A percentile compares a stretch with the other conserved stretches of the same genome.
Evolutionary conservation across 2,888 invertebrate species (phyloP).

Genomic region (Nemoura dubitans): DNA sequence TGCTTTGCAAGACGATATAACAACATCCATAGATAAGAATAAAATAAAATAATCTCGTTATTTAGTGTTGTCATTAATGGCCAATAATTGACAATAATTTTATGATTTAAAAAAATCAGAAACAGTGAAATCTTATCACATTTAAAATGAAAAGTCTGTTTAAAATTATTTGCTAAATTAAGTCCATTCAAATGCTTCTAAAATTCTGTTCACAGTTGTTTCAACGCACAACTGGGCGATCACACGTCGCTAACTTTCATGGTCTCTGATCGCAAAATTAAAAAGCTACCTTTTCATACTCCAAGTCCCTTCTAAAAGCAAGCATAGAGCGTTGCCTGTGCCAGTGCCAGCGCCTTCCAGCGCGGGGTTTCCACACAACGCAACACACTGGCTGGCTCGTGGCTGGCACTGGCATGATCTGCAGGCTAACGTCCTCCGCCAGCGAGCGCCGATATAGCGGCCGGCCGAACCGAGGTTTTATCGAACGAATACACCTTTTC

Average conservation of each 20-base stretch:
- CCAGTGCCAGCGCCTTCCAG: too few species aligned
- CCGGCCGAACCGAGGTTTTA: neutral
- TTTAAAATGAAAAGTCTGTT: too few species aligned
- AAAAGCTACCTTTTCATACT: neutral
- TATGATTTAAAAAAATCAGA: too few species aligned
- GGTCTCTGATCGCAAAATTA: conserved; percentile 7
- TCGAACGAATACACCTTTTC: neutral
- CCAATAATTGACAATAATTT: neutral
- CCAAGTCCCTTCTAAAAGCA: neutral
- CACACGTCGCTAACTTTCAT: conserved; percentile 12
- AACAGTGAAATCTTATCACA: too few species aligned
- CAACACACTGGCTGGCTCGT: neutral
- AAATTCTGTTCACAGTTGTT: neutral
- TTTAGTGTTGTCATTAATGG: neutral
- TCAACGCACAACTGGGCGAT: conserved; percentile 4
- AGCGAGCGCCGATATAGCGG: neutral
- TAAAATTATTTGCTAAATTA: too few species aligned
- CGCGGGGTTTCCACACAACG: too few species aligned
- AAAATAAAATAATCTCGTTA: too few species aligned
- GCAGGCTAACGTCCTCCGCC: neutral
- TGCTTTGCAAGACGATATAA: too few species aligned
- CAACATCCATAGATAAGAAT: too few species aligned
- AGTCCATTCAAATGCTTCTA: too few species aligned
- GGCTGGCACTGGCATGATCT: neutral
- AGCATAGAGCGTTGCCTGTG: neutral